These are phyloP conservation scores for Hipparchia sbordonii DNA, from an alignment of 2,888 invertebrate species.

Conservation along the genomic window DNA sequence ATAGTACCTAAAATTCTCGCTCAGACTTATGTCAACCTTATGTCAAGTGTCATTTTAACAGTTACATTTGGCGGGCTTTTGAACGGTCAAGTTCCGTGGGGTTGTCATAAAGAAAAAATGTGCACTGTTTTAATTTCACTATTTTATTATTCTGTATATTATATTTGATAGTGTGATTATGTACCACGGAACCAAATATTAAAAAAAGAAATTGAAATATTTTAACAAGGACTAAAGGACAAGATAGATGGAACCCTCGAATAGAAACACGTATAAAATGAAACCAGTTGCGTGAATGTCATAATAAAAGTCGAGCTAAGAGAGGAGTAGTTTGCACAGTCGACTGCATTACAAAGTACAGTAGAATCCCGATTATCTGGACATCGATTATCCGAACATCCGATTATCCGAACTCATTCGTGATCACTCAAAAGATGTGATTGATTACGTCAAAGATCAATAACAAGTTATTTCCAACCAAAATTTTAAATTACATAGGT, in stretches of 20 bases:
- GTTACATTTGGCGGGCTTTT: conserved; percentile 39
- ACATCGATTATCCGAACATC: too few relatives aligned
- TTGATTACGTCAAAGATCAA: too few relatives aligned
- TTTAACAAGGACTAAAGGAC: conserved; percentile 14
- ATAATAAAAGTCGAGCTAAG: not conserved
- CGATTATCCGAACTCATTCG: too few relatives aligned
- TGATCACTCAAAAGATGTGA: too few relatives aligned
- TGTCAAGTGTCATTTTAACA: conserved; percentile 36
- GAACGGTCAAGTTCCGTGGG: conserved; percentile 33
- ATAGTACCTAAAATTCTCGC: not conserved
- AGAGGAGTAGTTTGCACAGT: too few relatives aligned
- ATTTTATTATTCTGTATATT: conserved; percentile 42
- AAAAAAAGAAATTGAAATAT: conserved; percentile 18
- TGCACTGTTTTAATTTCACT: conserved; percentile 36
- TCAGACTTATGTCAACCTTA: not conserved
- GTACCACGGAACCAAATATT: conserved; percentile 50
- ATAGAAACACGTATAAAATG: not conserved
- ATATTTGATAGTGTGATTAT: conserved; percentile 34
- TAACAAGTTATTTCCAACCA: too few relatives aligned
- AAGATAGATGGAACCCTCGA: not conserved
- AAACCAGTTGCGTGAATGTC: not conserved
- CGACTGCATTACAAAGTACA: not conserved
- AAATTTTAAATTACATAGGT: too few relatives aligned
- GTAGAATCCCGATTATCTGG: too few relatives aligned
- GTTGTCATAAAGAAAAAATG: conserved; percentile 25